A percentile compares a stretch with the other conserved stretches of the same genome.
phyloP scores from a whole-genome alignment of 2,797 vertebrate species.

The Urocyon cinereoargenteus region DNA sequence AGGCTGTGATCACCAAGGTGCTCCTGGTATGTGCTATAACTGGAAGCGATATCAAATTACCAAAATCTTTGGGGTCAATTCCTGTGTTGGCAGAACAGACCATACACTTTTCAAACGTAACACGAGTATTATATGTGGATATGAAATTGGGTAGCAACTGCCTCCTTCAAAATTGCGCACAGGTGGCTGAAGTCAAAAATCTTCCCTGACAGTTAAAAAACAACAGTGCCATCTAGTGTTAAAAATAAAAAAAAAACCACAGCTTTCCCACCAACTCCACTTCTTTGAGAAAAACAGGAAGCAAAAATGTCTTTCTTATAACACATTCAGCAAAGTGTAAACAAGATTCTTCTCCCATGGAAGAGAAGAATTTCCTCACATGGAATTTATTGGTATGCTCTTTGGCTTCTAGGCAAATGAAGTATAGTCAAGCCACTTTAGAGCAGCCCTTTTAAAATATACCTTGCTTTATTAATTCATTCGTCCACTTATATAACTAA shows the following conservation, averaged over 20 bases:
- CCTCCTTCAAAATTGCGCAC: fast-evolving
- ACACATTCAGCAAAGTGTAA: background rate
- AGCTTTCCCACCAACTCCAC: background rate
- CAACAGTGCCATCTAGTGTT: constrained; percentile 87
- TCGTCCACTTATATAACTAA: background rate
- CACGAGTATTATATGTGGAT: background rate
- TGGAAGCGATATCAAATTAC: background rate
- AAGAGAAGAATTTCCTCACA: background rate
- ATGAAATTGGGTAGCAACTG: background rate
- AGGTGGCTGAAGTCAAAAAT: background rate
- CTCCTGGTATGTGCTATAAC: background rate
- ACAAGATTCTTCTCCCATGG: background rate
- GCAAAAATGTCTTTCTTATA: background rate
- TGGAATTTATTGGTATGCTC: background rate
- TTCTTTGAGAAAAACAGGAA: background rate
- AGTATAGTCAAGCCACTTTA: background rate
- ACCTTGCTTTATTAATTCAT: background rate
- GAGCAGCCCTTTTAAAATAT: background rate
- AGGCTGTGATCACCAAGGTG: background rate
- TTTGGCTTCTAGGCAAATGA: background rate
- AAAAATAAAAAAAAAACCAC: constrained; percentile 26
- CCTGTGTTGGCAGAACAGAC: background rate
- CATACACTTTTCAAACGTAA: background rate
- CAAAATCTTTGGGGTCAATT: background rate
- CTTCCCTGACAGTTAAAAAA: constrained; percentile 55